Evolutionary conservation across 2,888 invertebrate genomes (phyloP).

Genomic region (Monopis laevigella): DNA sequence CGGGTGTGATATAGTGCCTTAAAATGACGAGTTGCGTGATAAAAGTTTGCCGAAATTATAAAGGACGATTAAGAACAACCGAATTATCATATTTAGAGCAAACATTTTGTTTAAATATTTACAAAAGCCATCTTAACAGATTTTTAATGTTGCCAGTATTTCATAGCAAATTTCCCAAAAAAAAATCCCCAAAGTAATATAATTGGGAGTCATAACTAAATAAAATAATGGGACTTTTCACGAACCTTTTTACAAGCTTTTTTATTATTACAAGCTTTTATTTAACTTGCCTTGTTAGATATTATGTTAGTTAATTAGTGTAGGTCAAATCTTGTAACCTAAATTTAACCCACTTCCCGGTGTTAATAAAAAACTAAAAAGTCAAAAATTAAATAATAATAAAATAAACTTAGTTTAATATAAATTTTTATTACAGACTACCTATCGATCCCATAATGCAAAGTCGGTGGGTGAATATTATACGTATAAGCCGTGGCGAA

Average conservation of each 20-base stretch:
- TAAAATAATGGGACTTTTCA: neutral
- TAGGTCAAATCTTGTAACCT: too few species aligned
- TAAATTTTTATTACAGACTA: too few species aligned
- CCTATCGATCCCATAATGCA: too few species aligned
- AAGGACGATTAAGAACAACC: slow-evolving; percentile 7
- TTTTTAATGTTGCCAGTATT: slow-evolving; percentile 7
- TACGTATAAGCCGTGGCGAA: too few species aligned
- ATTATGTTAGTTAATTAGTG: neutral
- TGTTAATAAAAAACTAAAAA: too few species aligned
- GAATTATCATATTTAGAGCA: neutral
- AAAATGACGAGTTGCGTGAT: neutral
- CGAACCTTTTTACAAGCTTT: neutral
- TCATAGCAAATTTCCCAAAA: slow-evolving; percentile 1
- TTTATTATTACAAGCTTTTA: too few species aligned
- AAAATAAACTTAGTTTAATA: too few species aligned
- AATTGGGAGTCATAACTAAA: neutral
- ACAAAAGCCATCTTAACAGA: slow-evolving; percentile 7
- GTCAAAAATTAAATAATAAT: too few species aligned
- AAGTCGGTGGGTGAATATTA: too few species aligned
- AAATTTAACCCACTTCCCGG: too few species aligned
- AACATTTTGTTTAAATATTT: slow-evolving; percentile 2
- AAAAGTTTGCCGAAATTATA: slow-evolving; percentile 4
- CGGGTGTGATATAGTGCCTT: neutral
- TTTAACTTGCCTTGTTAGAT: neutral
- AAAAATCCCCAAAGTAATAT: neutral